Evolutionary conservation across 2,888 invertebrate genomes (phyloP).

Genomic region (Drosophila conformis): DNA sequence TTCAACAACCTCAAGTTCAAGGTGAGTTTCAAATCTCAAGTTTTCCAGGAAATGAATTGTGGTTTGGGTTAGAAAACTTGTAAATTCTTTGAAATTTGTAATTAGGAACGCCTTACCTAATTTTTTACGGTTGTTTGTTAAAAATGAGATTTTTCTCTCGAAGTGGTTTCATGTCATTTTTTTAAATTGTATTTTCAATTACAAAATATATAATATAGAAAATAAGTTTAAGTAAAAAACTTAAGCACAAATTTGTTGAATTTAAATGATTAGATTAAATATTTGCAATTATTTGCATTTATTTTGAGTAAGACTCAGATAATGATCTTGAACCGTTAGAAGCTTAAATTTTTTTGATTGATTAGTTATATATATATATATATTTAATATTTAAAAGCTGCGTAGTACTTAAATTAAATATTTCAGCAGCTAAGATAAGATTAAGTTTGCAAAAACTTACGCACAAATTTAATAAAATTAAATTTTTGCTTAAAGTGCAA

Average conservation of each 20-base stretch:
- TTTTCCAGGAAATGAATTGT: slow-evolving; percentile 7
- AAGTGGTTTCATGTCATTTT: not conserved
- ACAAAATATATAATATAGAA: not conserved
- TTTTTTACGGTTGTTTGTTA: not conserved
- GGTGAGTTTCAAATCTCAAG: slow-evolving; percentile 53
- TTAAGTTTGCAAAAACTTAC: slow-evolving; percentile 7
- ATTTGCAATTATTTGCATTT: not conserved
- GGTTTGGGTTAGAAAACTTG: not conserved
- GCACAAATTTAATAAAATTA: not conserved
- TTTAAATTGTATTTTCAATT: not conserved
- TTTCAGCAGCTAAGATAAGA: not conserved
- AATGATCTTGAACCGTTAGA: not conserved
- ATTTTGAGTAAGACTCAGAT: not conserved
- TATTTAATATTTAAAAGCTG: not conserved
- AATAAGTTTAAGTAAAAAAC: not conserved
- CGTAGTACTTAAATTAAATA: slow-evolving; percentile 3
- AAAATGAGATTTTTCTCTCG: not conserved
- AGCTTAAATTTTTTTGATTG: not conserved
- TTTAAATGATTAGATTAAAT: not conserved
- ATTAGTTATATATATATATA: not conserved
- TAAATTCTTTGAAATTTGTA: not conserved
- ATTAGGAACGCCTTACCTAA: not conserved
- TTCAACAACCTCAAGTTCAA: slow-evolving; percentile 58
- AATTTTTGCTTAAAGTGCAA: not conserved
- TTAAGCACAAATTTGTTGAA: not conserved